Percentiles rank a stretch among this genome's conserved stretches.
These are phyloP conservation scores for Strongylocentrotus purpuratus DNA, from an alignment of 35 echinoderm and acorn worm species.

Conservation along the genomic window DNA sequence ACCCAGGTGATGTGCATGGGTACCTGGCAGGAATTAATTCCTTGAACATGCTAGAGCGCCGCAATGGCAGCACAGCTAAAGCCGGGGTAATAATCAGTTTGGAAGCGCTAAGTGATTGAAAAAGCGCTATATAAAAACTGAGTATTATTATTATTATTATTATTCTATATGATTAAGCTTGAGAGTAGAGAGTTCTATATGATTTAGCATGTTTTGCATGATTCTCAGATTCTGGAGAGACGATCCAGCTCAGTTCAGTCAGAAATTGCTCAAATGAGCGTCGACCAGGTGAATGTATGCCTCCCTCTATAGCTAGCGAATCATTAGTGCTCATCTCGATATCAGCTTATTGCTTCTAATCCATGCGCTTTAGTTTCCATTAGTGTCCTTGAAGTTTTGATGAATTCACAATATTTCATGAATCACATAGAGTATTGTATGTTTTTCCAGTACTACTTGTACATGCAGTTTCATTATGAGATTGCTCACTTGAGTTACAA, in stretches of 20 bases:
- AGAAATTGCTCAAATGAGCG: neutral
- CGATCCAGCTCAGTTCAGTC: neutral
- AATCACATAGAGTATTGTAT: neutral
- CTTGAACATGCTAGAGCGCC: no score
- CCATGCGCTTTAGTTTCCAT: neutral
- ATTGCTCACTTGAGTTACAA: no score
- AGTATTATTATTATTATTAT: no score
- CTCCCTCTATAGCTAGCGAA: neutral
- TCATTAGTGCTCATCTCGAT: neutral
- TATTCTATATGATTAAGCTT: neutral
- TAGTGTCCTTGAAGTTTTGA: neutral
- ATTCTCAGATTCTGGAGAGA: conserved; percentile 28
- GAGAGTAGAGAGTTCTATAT: neutral
- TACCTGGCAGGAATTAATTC: no score
- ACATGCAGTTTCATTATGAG: neutral
- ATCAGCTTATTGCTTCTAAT: neutral
- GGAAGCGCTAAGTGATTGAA: no score
- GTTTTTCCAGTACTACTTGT: neutral
- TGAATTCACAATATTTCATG: neutral
- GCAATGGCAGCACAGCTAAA: no score
- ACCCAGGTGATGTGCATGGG: no score
- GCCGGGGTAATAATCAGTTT: no score
- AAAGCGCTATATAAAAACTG: no score
- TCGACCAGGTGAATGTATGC: conserved; percentile 20
- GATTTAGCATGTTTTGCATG: conserved; percentile 21